A percentile compares a stretch with the other conserved stretches of the same genome.
Conservation (phyloP, 2,113 vertebrate species). For the Pituophis catenifer region DNA sequence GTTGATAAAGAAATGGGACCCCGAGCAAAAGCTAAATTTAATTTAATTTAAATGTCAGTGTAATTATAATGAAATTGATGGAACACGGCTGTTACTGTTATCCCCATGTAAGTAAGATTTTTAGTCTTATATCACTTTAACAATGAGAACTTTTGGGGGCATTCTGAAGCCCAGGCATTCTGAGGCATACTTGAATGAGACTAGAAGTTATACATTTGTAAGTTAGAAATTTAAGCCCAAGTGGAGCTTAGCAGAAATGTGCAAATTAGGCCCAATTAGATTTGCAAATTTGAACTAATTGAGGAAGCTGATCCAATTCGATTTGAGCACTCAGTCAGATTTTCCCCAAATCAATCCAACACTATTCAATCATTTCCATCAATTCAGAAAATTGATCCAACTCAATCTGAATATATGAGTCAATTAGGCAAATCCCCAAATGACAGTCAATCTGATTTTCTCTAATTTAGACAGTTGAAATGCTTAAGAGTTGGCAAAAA, state of each 20-base stretch:
- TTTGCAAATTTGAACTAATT: not conserved
- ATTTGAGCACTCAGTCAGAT: not conserved
- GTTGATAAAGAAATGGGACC: not conserved
- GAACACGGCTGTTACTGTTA: not conserved
- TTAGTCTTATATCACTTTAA: not conserved
- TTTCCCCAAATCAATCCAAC: not conserved
- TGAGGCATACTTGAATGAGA: not conserved
- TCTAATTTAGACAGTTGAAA: not conserved
- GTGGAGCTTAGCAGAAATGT: not conserved
- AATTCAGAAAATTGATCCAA: not conserved
- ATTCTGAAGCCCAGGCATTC: not conserved
- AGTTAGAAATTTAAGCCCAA: not conserved
- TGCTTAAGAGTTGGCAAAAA: not conserved
- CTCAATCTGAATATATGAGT: not conserved
- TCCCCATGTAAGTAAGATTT: not conserved
- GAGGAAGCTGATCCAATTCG: not conserved
- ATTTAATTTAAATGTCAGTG: not conserved
- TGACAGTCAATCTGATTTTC: not conserved
- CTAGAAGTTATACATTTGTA: not conserved
- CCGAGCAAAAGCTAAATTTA: not conserved
- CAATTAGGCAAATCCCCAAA: not conserved
- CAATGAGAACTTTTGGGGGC: not conserved
- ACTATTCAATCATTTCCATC: not conserved
- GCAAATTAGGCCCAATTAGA: not conserved
- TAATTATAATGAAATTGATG: not conserved